Percentiles rank a stretch among this genome's conserved stretches.
Conservation (phyloP, 2,888 invertebrate species). For the Torymus aiolomorphi region DNA sequence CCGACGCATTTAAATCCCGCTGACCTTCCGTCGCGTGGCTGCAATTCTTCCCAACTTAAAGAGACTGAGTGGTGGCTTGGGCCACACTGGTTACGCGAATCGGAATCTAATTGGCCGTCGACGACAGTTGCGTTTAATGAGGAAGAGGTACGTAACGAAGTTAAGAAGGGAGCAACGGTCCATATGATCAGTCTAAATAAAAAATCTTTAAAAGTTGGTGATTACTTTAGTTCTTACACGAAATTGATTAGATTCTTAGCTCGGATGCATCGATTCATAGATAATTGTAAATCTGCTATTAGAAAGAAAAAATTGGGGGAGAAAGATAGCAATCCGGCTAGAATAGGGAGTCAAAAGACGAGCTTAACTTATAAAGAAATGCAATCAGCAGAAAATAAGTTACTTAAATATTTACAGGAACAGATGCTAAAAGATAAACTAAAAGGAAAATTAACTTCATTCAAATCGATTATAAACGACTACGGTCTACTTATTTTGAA, state of each 20-base stretch:
- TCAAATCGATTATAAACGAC: too few relatives aligned
- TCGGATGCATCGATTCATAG: background rate
- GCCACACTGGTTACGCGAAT: background rate
- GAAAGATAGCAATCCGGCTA: background rate
- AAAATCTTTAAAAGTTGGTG: too few relatives aligned
- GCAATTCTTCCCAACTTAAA: background rate
- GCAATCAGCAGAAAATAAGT: background rate
- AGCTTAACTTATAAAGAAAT: background rate
- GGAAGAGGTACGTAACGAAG: background rate
- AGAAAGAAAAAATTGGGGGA: background rate
- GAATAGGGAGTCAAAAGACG: background rate
- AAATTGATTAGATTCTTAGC: background rate
- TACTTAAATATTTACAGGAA: background rate
- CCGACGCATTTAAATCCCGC: background rate
- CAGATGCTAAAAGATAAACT: too few relatives aligned
- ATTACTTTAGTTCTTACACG: too few relatives aligned
- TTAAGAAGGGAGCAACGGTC: background rate
- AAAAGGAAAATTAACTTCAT: too few relatives aligned
- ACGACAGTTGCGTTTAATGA: background rate
- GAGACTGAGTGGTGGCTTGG: background rate
- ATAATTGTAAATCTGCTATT: too few relatives aligned
- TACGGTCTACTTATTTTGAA: too few relatives aligned
- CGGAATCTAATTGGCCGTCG: background rate
- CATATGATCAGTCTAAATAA: too few relatives aligned
- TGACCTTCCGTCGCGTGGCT: too few relatives aligned